Evolutionary conservation across 2,888 invertebrate species (phyloP), one percentile per base, ranked within the genome.

Genomic region (Pammene aurita): DNA sequence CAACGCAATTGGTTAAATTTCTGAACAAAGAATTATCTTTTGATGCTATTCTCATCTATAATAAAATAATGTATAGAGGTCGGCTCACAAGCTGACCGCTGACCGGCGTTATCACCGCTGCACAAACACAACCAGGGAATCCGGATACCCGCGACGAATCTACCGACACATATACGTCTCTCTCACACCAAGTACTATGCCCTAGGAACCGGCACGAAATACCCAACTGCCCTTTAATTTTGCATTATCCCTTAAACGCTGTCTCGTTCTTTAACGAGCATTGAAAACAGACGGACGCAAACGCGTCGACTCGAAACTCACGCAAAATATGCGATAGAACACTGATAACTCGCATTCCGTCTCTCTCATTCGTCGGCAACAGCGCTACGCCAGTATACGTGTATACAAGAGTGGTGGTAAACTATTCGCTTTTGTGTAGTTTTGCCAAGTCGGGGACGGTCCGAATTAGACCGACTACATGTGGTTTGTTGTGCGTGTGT

Each of bases 351-450:
- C 66, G 73, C 75, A 72, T 54, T 81, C 84, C 75, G 73, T 82
- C 84, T 76, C 80, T 73, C 71, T 83, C 85, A 18, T 67, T 62
- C 77, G 46, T 62, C 75, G 76, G 79, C 77, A 75, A 75, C 75
- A 76, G 74, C 75, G 74, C 74, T 69, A 73, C 71, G 73, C 72
- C 74, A 76, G 74, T 76, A 74, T 73, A 69, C 72, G 61, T 70
- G 55, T 68, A 63, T 65, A 67, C 82, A 84, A 82, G 84, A 80
- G 83, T 81, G 81, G 83, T 84, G 81, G 80, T 83, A 83, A 84
- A 84, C 84, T 86, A 85, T 87, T 86, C 85, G 83, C 81, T 86
- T 87, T 87, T 88, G 84, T 71, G 80, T 81, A 82, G 86, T 86
- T 87, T 85, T 84, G 88, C 86, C 85, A 86, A 88, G 85, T 86